Evolutionary conservation across 2,113 vertebrate species (phyloP).

Genomic region (Bucco capensis): DNA sequence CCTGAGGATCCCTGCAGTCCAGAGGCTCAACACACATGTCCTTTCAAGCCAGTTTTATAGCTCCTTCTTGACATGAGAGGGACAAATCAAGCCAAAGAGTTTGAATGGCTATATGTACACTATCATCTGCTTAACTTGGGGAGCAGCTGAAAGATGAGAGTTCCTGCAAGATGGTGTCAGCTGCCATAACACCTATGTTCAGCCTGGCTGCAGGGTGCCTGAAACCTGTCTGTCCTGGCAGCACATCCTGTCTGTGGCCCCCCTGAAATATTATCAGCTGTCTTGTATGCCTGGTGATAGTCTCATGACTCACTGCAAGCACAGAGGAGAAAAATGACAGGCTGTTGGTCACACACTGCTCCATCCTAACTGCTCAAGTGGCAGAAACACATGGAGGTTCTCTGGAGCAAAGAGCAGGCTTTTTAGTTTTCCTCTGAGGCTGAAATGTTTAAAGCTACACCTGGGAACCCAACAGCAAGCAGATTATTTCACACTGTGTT

Average conservation of each 20-base stretch:
- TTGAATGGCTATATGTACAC: rapidly evolving
- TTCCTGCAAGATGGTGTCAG: neutral
- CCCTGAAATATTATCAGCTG: neutral
- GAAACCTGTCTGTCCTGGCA: neutral
- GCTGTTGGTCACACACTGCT: neutral
- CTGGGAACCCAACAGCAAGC: neutral
- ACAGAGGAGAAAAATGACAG: neutral
- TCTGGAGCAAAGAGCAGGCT: neutral
- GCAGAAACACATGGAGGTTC: neutral
- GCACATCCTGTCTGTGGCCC: rapidly evolving
- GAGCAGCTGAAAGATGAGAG: neutral
- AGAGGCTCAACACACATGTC: rapidly evolving
- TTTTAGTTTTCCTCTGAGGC: neutral
- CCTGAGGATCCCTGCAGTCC: neutral
- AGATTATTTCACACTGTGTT: neutral
- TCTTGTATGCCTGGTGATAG: neutral
- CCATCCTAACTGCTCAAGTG: neutral
- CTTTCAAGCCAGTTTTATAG: neutral
- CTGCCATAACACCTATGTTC: rapidly evolving
- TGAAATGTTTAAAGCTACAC: neutral
- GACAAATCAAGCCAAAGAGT: neutral
- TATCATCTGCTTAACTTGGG: neutral
- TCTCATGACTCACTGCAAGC: neutral
- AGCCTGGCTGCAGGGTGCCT: neutral
- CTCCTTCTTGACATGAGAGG: neutral